Evolutionary conservation across 2,888 invertebrate species (phyloP).

Genomic region (Acrocyrtus sp.): DNA sequence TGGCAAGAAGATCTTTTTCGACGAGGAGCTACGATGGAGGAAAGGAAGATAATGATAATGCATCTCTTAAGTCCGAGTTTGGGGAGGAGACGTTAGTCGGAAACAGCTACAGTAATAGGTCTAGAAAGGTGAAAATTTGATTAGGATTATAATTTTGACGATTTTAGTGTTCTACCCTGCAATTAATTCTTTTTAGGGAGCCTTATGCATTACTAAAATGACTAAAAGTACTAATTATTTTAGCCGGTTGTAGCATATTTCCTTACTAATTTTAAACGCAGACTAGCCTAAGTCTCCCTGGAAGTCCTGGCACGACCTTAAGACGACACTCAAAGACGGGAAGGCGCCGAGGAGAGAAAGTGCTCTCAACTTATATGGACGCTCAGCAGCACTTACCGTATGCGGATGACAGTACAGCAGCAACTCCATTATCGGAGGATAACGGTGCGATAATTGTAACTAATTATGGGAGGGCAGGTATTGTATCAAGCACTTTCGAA

Average conservation of each 20-base stretch:
- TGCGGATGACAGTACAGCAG: conserved; percentile 97
- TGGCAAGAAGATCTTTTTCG: conserved; percentile 32
- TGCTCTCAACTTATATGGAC: conserved; percentile 90
- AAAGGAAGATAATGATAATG: conserved; percentile 43
- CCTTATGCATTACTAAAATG: too few species aligned
- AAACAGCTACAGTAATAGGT: conserved; percentile 70
- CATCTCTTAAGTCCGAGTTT: conserved; percentile 81
- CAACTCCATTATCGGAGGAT: conserved; percentile 98
- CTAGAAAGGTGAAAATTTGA: conserved; percentile 80
- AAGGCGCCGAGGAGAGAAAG: conserved; percentile 89
- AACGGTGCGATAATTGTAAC: conserved; percentile 95
- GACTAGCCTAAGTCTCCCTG: conserved; percentile 97
- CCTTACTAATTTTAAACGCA: conserved; percentile 66
- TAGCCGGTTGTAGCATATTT: too few species aligned
- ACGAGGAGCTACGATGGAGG: conserved; percentile 15
- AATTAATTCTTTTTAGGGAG: too few species aligned
- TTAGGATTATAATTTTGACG: too few species aligned
- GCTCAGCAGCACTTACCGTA: conserved; percentile 88
- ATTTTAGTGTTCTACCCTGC: too few species aligned
- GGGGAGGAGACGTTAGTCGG: conserved; percentile 82
- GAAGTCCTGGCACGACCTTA: conserved; percentile 93
- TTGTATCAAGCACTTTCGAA: background rate
- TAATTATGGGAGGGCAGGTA: conserved; percentile 70
- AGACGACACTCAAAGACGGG: conserved; percentile 90
- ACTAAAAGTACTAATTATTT: too few species aligned